Conservation (phyloP, 2,797 vertebrate genomes). For the Urocyon cinereoargenteus region DNA sequence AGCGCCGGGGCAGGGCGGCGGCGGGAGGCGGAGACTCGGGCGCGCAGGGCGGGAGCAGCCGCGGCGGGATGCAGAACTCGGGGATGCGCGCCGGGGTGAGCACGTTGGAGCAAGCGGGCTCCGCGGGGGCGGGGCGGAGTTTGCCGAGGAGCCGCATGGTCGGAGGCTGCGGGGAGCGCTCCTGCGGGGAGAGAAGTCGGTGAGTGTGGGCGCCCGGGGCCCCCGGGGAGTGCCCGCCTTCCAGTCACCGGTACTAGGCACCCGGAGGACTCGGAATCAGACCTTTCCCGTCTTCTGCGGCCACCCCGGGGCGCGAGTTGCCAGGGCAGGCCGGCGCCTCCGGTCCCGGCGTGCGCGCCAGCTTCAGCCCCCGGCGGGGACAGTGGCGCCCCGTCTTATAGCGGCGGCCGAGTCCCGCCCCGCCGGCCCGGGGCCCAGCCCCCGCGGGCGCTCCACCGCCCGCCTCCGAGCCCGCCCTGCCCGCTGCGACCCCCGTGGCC, state of each 20-base stretch:
- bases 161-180: neutral
- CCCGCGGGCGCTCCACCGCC: neutral
- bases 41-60: conserved; percentile 83
- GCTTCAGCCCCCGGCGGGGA: conserved; percentile 2
- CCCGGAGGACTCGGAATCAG: neutral
- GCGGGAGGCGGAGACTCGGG: neutral
- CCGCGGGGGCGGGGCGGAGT: conserved; percentile 71
- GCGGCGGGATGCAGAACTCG: conserved; percentile 96
- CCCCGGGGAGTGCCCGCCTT: neutral
- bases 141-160: conserved; percentile 87
- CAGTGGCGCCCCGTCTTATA: conserved; percentile 53
- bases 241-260: neutral
- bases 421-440: neutral
- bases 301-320: neutral
- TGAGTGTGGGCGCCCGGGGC: neutral
- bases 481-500: no score
- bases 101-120: conserved; percentile 91
- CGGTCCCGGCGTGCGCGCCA: fast-evolving
- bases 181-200: conserved; percentile 31
- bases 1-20: conserved; percentile 64
- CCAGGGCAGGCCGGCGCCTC: neutral
- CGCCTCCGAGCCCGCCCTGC: neutral
- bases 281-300: conserved; percentile 42
- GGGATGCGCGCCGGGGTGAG: conserved; percentile 97
- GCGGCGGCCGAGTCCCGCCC: conserved; percentile 12